Base-by-base conservation (phyloP, 2,113 vertebrate genomes). In the Progne subis region DNA sequence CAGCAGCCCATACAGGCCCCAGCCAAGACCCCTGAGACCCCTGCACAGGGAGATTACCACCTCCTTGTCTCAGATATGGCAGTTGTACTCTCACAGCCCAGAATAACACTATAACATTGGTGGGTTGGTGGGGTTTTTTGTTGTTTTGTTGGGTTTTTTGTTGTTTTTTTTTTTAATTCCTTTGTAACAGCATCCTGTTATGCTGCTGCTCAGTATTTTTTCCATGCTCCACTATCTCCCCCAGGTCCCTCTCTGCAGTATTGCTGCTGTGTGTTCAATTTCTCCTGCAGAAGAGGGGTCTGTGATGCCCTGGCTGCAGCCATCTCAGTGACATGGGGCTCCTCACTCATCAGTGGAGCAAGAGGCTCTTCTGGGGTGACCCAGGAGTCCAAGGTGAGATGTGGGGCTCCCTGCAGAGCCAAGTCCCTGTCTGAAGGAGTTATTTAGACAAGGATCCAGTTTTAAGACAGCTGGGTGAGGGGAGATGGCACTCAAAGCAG, bases 211-310 rank as follows among this genome's bases (percentile, higher is more conserved):
- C 5, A 0, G 47, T 82, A 70, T 63, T 88, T 93, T 85, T 94
- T 67, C 86, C 86, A 23, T 70, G 92, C 49, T 93, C 47, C 80
- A 12, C 95, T 95, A 50, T 93, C 94, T 96, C 95, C 94, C 92
- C 90, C 95, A 94, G 72, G 88, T 83, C 83, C 86, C 52, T 86
- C 72, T 81, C 86, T 68, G 92, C 92, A 93, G 91, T 93, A 93
- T 44, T 95, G 88, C 92, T 88, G 53, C 82, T 75, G 29, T 7
- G 2, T 32, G 26, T 74, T 74, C 50, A 19, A 81, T 65, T 92
- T 65, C 47, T 88, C 55, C 43, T 53, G 59, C 59, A 80, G 47
- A 28, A 81, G 18, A 59, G 15, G 43, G 34, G 44, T 52, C 49
- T 4, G 0, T 44, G 69, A 69, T 12, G 2, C 69, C 39, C 39